Evolutionary conservation across 2,888 invertebrate species (phyloP).

Genomic region (Archaeoteleia sp.): DNA sequence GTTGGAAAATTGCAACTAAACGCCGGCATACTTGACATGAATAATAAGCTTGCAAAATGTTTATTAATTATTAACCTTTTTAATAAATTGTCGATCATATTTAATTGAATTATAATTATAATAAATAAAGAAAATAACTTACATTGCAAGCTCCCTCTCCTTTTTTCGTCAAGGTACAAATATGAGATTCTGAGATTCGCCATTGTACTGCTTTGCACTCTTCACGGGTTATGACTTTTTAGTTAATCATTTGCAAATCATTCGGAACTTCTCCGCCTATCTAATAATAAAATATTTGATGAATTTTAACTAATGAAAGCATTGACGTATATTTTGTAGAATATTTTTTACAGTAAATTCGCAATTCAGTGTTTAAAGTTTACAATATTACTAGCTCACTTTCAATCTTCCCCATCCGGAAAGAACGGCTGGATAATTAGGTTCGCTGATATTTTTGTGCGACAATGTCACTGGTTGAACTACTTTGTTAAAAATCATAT

Average conservation of each 20-base stretch:
- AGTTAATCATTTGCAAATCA: conserved; percentile 55
- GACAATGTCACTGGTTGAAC: conserved; percentile 59
- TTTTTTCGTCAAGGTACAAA: conserved; percentile 63
- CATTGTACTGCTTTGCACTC: conserved; percentile 11
- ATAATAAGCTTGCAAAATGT: no score
- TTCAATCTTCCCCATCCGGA: conserved; percentile 64
- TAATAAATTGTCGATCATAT: not conserved
- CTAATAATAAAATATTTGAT: conserved; percentile 17
- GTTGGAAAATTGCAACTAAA: no score
- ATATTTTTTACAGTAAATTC: no score
- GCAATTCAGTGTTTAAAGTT: conserved; percentile 1
- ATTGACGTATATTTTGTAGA: no score
- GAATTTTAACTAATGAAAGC: no score
- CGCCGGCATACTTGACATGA: no score
- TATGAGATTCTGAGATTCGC: conserved; percentile 53
- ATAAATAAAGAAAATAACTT: conserved; percentile 52
- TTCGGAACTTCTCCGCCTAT: conserved; percentile 48
- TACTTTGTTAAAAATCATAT: conserved; percentile 56
- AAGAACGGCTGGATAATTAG: conserved; percentile 51
- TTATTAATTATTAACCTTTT: no score
- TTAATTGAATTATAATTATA: not conserved
- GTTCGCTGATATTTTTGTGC: conserved; percentile 24
- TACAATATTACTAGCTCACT: conserved; percentile 46
- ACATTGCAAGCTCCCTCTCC: conserved; percentile 69
- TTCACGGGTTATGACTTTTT: conserved; percentile 22